Base-by-base conservation (phyloP, 2,113 vertebrate genomes). In the Pseudopodoces humilis region DNA sequence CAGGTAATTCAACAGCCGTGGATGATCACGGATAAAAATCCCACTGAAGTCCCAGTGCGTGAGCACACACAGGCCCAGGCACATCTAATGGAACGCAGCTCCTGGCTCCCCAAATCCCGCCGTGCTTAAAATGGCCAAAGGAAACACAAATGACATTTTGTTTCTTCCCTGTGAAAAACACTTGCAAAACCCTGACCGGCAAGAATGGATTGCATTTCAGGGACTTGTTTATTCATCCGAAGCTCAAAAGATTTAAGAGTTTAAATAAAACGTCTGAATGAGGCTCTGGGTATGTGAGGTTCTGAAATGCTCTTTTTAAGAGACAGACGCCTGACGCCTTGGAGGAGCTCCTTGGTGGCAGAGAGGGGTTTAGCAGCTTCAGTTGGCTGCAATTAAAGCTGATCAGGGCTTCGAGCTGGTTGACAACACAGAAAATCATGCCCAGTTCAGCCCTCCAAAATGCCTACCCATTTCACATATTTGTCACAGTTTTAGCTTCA, bases 401-500 rank as follows among this genome's bases (percentile, higher is more conserved):
- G 84, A 95, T 95, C 94, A 88, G 94, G 94, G 95, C 91, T 96
- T 94, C 11, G 37, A 33, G 96, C 87, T 90, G 80, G 78, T 93
- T 95, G 96, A 72, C 80, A 93, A 88, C 96, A 65, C 25, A 79
- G 88, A 90, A 97, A 78, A 87, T 49, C 60, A 8, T 86, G 55
- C 78, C 87, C 53, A 79, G 41, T 20, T n/a, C 52, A 93, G 83
- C 72, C 63, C 68, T 56, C 15, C 80, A 44, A 88, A 94, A 52
- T 56, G 11, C 53, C 62, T 83, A 70, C 37, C 37, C 0, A 0
- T 88, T 58, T 62, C 88, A 46, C 39, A 50, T 10, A 50, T 68
- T 86, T 85, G 78, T 90, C 43, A 63, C 93, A 97, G 94, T 96
- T 96, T 96, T 95, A 96, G 97, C 97, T 98, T 97, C 97, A 95